These are phyloP conservation scores for Itoplectis maculator DNA, from an alignment of 2,888 invertebrate genomes.

Conservation along the genomic window DNA sequence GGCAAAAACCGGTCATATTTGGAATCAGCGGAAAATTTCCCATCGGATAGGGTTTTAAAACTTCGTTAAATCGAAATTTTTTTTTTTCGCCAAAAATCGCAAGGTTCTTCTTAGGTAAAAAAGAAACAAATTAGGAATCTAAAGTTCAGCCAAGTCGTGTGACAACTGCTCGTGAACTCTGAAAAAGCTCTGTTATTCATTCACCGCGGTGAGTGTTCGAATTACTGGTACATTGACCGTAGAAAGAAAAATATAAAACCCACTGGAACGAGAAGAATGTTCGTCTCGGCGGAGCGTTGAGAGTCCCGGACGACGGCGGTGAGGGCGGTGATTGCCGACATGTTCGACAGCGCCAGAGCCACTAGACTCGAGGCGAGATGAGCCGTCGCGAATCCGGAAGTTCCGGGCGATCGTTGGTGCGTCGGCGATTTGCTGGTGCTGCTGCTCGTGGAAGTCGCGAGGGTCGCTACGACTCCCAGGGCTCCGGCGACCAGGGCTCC, in stretches of 20 bases:
- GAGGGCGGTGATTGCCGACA: conserved; percentile 82
- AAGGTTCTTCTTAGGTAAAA: no score
- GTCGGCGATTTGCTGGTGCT: conserved; percentile 72
- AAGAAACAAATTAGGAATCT: no score
- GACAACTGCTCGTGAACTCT: no score
- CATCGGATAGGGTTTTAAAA: no score
- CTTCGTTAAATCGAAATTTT: no score
- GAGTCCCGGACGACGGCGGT: conserved; percentile 87
- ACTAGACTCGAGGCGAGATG: conserved; percentile 87
- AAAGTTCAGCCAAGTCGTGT: no score
- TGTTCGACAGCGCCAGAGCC: conserved; percentile 81
- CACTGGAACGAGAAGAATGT: conserved; percentile 78
- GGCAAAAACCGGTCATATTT: no score
- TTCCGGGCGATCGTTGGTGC: conserved; percentile 60
- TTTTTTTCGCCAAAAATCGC: no score
- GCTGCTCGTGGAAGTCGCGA: conserved; percentile 75
- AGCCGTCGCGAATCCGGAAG: conserved; percentile 85
- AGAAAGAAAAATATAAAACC: conserved; percentile 59
- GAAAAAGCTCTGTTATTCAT: no score
- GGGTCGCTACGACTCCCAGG: conserved; percentile 87
- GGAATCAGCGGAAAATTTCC: no score
- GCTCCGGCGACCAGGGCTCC: conserved; percentile 88
- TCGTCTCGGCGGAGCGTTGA: conserved; percentile 80
- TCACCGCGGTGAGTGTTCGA: no score
- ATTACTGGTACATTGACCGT: no score